Evolutionary conservation across 2,113 vertebrate genomes (phyloP).

Genomic region (Barnardius zonarius): DNA sequence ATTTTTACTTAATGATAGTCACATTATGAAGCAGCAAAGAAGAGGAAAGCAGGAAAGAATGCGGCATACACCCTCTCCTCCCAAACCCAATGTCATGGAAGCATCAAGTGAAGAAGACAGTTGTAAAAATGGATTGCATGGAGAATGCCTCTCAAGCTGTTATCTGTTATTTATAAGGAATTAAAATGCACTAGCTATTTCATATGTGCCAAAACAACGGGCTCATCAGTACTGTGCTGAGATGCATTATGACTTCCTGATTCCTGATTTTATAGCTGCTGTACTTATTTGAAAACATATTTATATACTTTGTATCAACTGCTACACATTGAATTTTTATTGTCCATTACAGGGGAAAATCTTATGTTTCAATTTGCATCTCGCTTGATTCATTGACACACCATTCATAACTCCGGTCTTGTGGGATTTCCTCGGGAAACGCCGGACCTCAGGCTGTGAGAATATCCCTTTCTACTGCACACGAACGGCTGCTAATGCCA

Average conservation of each 20-base stretch:
- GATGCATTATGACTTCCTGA: conserved; percentile 36
- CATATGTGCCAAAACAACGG: not conserved
- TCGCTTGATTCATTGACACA: not conserved
- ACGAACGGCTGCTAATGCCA: accelerated
- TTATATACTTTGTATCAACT: conserved; percentile 49
- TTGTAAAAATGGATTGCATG: conserved; percentile 28
- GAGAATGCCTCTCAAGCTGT: conserved; percentile 44
- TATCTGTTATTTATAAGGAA: conserved; percentile 58
- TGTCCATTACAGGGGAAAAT: conserved; percentile 46
- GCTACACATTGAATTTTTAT: conserved; percentile 65
- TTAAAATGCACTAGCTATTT: conserved; percentile 62
- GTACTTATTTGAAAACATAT: conserved; percentile 63
- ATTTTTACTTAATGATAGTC: not conserved
- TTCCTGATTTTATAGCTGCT: conserved; percentile 49
- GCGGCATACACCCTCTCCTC: not conserved
- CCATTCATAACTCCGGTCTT: not conserved
- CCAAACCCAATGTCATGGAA: not conserved
- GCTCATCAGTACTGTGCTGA: conserved; percentile 25
- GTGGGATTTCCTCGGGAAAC: not conserved
- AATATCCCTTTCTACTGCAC: accelerated
- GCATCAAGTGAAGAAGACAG: not conserved
- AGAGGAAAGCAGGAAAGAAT: not conserved
- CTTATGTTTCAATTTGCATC: conserved; percentile 48
- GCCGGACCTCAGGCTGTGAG: not conserved
- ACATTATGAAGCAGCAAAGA: not conserved